phyloP scores from a whole-genome alignment of 1,140 invertebrate genomes.

The Calosoma granatense region DNA sequence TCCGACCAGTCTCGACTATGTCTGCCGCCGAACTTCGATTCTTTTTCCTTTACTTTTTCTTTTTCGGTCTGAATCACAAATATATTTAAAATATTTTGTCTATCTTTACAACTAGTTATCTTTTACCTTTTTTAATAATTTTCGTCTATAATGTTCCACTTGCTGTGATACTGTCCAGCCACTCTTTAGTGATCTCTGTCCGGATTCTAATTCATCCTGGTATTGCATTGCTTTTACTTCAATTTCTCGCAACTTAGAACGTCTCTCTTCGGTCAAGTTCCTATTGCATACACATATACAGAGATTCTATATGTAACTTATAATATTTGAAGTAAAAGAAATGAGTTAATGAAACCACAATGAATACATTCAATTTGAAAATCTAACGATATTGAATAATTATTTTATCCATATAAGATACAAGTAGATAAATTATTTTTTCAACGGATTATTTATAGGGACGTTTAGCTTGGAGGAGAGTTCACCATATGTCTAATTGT shows the following conservation, averaged over 20 bases:
- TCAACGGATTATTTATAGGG: too few relatives aligned
- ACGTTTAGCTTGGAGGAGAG: too few relatives aligned
- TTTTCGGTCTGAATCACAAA: constrained; percentile 18
- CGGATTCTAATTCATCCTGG: constrained; percentile 90
- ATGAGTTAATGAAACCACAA: neutral
- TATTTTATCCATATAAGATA: too few relatives aligned
- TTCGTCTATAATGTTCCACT: constrained; percentile 84
- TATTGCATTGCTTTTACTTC: constrained; percentile 92
- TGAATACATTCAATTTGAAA: too few relatives aligned
- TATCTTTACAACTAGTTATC: constrained; percentile 12
- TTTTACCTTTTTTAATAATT: constrained; percentile 65
- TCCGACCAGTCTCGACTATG: constrained; percentile 30
- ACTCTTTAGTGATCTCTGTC: constrained; percentile 62
- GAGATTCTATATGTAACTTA: too few relatives aligned
- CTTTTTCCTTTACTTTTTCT: constrained; percentile 23
- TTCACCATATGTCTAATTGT: too few relatives aligned
- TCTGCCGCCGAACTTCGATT: constrained; percentile 20
- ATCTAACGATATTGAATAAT: too few relatives aligned
- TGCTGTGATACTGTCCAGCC: constrained; percentile 72
- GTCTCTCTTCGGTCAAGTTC: constrained; percentile 56
- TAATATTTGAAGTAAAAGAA: too few relatives aligned
- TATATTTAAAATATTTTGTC: neutral
- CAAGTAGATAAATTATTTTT: too few relatives aligned
- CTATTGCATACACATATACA: constrained; percentile 18
- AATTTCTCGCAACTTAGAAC: constrained; percentile 80